Evolutionary conservation across 2,113 vertebrate species (phyloP), one percentile per base, ranked within the genome.

Genomic region (Gnathonemus longibarbis): DNA sequence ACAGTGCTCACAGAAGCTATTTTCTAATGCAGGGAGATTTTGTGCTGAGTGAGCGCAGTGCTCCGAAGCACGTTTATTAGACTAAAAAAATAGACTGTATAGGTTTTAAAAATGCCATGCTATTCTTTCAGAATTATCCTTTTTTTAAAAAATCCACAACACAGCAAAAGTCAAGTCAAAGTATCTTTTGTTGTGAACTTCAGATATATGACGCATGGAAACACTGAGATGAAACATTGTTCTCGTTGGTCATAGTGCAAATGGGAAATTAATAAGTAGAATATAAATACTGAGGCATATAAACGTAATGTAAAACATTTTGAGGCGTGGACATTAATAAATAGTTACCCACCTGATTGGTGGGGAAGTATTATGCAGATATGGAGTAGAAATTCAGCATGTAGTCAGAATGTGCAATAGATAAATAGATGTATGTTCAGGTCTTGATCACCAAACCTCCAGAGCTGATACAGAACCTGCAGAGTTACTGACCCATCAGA

Each of bases 11-110:
- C 89, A 90, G 48, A 80, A 88, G 56, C 74, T 31, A 83, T 42
- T 83, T 49, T 89, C 52, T 90, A 86, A 91, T 58, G 48, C 46
- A 45, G 52, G 50, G 2, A 31, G 83, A 56, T 48, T 86, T 90
- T 87, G 46, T 74, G 90, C 53, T 53, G 74, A 90, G 39, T 9
- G 42, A 90, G 42, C 50, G 13, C 52, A 86, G 52, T 85, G 53
- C 92, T 89, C 39, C 49, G 24, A 35, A 19, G 7, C 27, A 89
- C 17, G 90, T 89, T 91, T 84, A 89, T 46, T 56, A 56, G 48
- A 52, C 42, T 84, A 46, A 45, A 53, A 90, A 39, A 39, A 70
- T 70, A 70, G 35, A 39, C 31, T 35, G 35, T 39, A 80, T 80
- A 80, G 74, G 74, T 42, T 80, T 80, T 35, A 83, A 70, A 91